phyloP scores from a whole-genome alignment of 2,888 invertebrate species.

The Himalopsyche kuldschensis region DNA sequence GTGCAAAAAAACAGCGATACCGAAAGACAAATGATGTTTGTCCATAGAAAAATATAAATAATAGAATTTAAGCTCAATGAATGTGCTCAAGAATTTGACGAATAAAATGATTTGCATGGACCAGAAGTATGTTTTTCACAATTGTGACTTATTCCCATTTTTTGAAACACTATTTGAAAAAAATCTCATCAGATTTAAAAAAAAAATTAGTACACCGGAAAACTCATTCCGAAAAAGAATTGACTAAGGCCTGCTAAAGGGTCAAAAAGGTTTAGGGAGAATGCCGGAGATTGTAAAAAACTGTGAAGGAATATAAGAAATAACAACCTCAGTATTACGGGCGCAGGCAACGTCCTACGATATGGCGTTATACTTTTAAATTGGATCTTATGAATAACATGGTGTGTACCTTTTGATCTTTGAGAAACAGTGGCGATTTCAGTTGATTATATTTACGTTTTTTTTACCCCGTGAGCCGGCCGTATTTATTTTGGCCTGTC shows the following conservation, averaged over 20 bases:
- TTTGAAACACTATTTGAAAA: no score
- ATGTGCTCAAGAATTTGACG: no score
- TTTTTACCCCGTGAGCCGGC: not conserved
- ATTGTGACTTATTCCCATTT: no score
- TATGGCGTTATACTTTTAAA: constrained; percentile 34
- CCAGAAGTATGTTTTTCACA: no score
- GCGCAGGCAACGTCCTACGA: not conserved
- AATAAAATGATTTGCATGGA: no score
- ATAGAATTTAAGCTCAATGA: no score
- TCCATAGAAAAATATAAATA: no score
- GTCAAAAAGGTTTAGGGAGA: not conserved
- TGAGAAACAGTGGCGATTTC: constrained; percentile 17
- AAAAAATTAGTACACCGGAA: no score
- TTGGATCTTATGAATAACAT: constrained; percentile 31
- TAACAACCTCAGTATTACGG: constrained; percentile 31
- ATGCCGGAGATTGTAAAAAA: constrained; percentile 2
- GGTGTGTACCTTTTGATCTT: constrained; percentile 19
- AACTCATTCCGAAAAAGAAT: not conserved
- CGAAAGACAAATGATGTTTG: no score
- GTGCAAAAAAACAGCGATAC: no score
- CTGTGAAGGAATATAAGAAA: constrained; percentile 21
- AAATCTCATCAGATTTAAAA: no score
- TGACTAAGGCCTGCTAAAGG: not conserved
- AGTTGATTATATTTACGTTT: constrained; percentile 6
- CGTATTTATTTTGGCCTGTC: not conserved